phyloP scores from a whole-genome alignment of 2,113 vertebrate species.

The Chloropsis hardwickii region DNA sequence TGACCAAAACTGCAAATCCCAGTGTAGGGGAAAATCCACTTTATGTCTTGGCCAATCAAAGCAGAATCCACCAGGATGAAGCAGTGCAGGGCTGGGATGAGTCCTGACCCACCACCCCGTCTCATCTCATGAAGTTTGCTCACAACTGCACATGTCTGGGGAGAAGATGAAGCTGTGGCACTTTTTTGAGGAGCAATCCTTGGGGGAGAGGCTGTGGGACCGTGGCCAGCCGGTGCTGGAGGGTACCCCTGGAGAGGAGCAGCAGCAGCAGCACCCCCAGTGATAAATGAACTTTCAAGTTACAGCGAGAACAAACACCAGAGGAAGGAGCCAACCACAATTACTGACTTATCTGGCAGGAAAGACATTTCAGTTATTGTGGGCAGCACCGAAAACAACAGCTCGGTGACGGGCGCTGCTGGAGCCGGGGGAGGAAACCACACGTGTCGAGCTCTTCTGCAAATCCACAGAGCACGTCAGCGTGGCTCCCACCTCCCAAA shows the following conservation, averaged over 20 bases:
- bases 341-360: neutral
- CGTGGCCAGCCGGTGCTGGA: rapidly evolving
- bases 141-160: rapidly evolving
- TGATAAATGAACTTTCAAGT: neutral
- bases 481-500: neutral
- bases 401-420: neutral
- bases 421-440: neutral
- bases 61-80: neutral
- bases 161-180: neutral
- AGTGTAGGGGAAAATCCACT: neutral
- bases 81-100: neutral
- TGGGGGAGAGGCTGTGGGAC: neutral
- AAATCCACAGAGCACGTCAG: neutral
- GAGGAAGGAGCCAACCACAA: constrained; percentile 24
- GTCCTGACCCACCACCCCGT: neutral
- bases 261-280: neutral
- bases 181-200: neutral
- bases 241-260: neutral
- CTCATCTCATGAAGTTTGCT: neutral
- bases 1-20: rapidly evolving
- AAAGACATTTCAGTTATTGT: constrained; percentile 57
- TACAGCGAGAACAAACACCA: neutral
- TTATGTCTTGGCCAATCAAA: neutral
- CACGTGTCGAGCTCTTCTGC: neutral
- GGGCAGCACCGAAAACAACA: neutral